These are phyloP conservation scores for Theocolax elegans DNA, from an alignment of 1,140 invertebrate genomes.

Conservation along the genomic window DNA sequence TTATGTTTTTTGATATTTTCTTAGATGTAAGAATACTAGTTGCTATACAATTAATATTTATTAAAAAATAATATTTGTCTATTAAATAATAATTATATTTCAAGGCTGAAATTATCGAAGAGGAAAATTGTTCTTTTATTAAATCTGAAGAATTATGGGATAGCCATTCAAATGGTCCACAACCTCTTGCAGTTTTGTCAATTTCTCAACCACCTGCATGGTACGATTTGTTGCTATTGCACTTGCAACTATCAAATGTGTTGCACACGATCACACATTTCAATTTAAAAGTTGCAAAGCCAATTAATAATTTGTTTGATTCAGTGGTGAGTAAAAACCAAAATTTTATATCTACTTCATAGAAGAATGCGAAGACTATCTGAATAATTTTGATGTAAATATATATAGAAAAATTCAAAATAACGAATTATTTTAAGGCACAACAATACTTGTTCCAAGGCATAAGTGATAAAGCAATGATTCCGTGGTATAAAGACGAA, in stretches of 20 bases:
- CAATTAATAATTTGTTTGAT: constrained; percentile 83
- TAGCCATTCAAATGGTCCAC: constrained; percentile 65
- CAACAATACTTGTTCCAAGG: constrained; percentile 69
- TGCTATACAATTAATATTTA: constrained; percentile 43
- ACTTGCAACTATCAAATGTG: constrained; percentile 80
- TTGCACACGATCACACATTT: constrained; percentile 84
- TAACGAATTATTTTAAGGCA: constrained; percentile 47
- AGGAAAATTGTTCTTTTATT: constrained; percentile 59
- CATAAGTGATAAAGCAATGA: constrained; percentile 63
- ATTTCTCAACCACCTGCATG: constrained; percentile 80
- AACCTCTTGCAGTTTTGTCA: constrained; percentile 81
- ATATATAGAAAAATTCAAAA: not conserved
- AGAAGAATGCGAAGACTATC: not conserved
- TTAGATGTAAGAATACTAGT: constrained; percentile 70
- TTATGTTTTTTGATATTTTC: constrained; percentile 81
- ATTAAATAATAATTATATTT: constrained; percentile 4
- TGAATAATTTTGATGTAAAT: not conserved
- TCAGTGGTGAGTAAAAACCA: constrained; percentile 70
- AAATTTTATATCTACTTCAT: constrained; percentile 50
- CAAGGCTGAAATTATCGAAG: constrained; percentile 58
- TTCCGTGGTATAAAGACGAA: constrained; percentile 64
- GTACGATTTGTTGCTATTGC: constrained; percentile 80
- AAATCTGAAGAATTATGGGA: constrained; percentile 79
- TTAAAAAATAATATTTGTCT: constrained; percentile 55
- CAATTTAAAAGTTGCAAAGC: constrained; percentile 78